These are phyloP conservation scores for Myotis findleyi DNA, from an alignment of 2,797 vertebrate genomes.

Conservation along the genomic window DNA sequence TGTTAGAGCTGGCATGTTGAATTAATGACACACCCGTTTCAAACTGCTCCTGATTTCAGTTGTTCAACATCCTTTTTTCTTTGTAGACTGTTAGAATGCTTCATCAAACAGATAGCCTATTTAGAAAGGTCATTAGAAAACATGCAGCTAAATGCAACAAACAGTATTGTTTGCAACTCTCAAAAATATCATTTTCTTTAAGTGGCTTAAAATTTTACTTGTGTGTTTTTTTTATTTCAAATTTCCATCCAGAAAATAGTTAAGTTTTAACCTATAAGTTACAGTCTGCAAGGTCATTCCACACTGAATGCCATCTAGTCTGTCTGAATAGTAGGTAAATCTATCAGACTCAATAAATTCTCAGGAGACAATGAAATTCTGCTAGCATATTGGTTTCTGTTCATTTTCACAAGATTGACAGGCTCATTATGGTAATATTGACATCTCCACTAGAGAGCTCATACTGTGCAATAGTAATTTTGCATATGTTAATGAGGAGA, in stretches of 20 bases:
- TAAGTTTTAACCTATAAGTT: background rate
- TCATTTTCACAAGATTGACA: slow-evolving; percentile 47
- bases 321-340: background rate
- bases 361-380: background rate
- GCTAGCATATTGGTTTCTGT: slow-evolving; percentile 28
- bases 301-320: background rate
- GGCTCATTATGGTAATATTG: slow-evolving; percentile 52
- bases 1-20: background rate
- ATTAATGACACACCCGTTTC: background rate
- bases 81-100: background rate
- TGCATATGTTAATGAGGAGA: slow-evolving; percentile 61
- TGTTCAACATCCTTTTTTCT: background rate
- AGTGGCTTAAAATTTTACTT: background rate
- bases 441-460: slow-evolving; percentile 42
- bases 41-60: background rate
- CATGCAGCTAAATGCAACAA: background rate
- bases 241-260: background rate
- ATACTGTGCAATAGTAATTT: slow-evolving; percentile 35
- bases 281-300: background rate
- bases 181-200: slow-evolving; percentile 19
- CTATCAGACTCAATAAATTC: background rate
- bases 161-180: background rate
- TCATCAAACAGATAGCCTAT: background rate
- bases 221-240: background rate
- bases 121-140: slow-evolving; percentile 35